phyloP scores from a whole-genome alignment of 2,113 vertebrate species.

The Lophius piscatorius region DNA sequence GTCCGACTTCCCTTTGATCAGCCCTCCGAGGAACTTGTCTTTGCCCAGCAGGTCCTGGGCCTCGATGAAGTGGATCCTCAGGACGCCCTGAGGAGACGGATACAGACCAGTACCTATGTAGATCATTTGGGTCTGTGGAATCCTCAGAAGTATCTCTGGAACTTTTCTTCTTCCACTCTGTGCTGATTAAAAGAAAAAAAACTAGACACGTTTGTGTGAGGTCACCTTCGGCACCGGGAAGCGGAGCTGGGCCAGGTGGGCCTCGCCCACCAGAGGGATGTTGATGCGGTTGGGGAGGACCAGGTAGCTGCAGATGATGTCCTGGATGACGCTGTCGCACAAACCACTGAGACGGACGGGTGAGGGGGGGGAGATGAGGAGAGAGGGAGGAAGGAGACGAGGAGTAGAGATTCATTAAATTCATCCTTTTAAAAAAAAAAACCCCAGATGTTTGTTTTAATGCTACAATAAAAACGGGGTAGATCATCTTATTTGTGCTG shows the following conservation, averaged over 20 bases:
- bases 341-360: slow-evolving; percentile 82
- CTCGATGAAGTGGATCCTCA: slow-evolving; percentile 94
- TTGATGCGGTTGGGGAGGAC: slow-evolving; percentile 94
- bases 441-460: no score
- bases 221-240: slow-evolving; percentile 93
- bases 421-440: no score
- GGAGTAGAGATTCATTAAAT: neutral
- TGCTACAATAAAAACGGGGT: no score
- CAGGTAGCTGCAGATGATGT: slow-evolving; percentile 91
- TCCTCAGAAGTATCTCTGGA: no score
- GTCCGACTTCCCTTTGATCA: slow-evolving; percentile 96
- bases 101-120: no score
- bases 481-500: no score
- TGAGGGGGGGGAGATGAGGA: neutral
- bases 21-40: slow-evolving; percentile 90
- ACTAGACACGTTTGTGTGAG: no score
- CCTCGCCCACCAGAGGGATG: slow-evolving; percentile 90
- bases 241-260: slow-evolving; percentile 86
- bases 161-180: no score
- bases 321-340: slow-evolving; percentile 91
- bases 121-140: no score
- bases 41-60: slow-evolving; percentile 91
- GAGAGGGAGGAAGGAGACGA: neutral
- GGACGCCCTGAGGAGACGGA: slow-evolving; percentile 80
- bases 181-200: no score